Conservation (phyloP, 2,888 invertebrate genomes). For the Campaea margaritaria region DNA sequence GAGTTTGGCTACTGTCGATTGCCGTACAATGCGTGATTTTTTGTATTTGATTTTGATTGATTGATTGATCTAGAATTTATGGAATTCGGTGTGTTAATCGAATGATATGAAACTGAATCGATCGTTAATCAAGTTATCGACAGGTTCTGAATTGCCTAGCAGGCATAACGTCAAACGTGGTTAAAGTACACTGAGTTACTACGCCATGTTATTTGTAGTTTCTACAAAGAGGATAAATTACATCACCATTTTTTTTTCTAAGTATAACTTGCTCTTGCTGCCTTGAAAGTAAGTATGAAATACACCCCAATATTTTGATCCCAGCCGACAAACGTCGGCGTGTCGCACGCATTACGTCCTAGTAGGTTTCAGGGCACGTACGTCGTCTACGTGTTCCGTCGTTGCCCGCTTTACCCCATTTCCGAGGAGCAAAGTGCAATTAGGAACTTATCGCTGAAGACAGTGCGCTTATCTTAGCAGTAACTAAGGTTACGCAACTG, state of each 20-base stretch:
- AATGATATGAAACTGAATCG: too few species aligned
- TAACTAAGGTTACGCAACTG: constrained; percentile 40
- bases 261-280: constrained; percentile 23
- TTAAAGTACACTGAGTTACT: too few species aligned
- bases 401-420: constrained; percentile 68
- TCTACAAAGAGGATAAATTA: constrained; percentile 5
- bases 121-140: too few species aligned
- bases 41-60: too few species aligned
- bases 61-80: too few species aligned
- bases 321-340: constrained; percentile 51
- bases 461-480: constrained; percentile 47
- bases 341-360: constrained; percentile 59
- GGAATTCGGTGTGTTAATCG: too few species aligned
- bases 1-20: too few species aligned
- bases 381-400: constrained; percentile 61
- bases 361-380: constrained; percentile 73
- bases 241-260: constrained; percentile 14
- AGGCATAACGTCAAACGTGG: too few species aligned
- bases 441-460: constrained; percentile 73
- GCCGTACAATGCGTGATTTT: too few species aligned
- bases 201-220: neutral
- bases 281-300: constrained; percentile 47
- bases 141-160: too few species aligned
- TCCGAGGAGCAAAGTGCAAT: constrained; percentile 74
- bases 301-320: constrained; percentile 56